These are phyloP conservation scores for Stercorarius parasiticus DNA, from an alignment of 2,113 vertebrate species.

Conservation along the genomic window DNA sequence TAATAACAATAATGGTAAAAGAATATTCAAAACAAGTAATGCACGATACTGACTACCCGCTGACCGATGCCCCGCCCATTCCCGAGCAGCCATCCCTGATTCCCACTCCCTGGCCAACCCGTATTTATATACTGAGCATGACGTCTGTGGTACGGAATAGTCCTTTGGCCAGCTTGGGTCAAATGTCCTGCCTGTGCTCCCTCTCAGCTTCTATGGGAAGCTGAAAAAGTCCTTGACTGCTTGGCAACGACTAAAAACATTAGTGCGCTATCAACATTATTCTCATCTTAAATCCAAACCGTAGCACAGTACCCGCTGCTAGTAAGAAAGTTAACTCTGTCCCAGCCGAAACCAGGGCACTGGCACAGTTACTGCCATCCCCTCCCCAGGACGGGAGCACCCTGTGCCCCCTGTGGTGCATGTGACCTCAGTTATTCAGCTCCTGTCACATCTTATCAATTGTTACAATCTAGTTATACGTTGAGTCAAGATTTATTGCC, in stretches of 20 bases:
- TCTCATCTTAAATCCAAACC: neutral
- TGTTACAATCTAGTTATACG: too few relatives aligned
- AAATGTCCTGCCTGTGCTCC: neutral
- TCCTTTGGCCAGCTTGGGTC: neutral
- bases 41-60: neutral
- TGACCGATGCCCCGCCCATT: neutral
- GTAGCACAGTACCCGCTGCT: neutral
- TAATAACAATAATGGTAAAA: too few relatives aligned
- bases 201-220: neutral
- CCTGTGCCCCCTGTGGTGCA: neutral
- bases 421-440: too few relatives aligned
- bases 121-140: neutral
- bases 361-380: neutral
- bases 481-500: too few relatives aligned
- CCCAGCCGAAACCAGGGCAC: neutral
- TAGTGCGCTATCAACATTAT: neutral
- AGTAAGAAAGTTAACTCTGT: neutral
- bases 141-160: neutral
- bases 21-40: too few relatives aligned
- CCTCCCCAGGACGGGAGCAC: neutral
- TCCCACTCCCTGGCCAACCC: neutral
- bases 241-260: neutral
- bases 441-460: too few relatives aligned
- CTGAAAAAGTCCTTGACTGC: neutral
- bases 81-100: neutral